Conservation (phyloP, 2,113 vertebrate species). For the Melierax canorus region DNA sequence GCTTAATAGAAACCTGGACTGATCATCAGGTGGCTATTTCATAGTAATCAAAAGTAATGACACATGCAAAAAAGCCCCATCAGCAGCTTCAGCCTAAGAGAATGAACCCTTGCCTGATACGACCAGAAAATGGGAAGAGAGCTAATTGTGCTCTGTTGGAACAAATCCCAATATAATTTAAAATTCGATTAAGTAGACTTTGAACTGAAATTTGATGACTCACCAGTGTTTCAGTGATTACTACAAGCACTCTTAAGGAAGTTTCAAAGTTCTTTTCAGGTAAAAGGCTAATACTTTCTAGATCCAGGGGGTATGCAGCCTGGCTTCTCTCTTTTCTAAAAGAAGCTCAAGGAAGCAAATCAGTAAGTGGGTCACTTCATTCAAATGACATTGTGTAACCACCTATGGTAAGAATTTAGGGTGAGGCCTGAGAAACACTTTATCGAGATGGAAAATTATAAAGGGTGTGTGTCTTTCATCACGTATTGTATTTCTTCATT, state of each 20-base stretch:
- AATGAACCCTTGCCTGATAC: background rate
- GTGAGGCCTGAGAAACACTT: slow-evolving; percentile 52
- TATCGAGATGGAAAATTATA: background rate
- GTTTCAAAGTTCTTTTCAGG: background rate
- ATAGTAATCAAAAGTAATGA: background rate
- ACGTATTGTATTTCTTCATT: slow-evolving; percentile 6
- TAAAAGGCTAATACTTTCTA: background rate
- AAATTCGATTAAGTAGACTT: background rate
- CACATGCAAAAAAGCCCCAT: background rate
- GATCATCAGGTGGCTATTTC: background rate
- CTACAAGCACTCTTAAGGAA: background rate
- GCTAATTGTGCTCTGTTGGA: background rate
- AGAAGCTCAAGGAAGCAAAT: background rate
- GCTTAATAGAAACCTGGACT: background rate
- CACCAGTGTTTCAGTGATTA: background rate
- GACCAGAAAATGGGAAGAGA: background rate
- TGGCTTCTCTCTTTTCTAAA: background rate
- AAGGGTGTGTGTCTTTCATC: slow-evolving; percentile 33
- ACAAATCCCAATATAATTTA: background rate
- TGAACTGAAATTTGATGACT: background rate
- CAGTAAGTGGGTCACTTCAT: background rate
- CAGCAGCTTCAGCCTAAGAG: background rate
- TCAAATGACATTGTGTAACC: background rate
- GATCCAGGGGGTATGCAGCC: background rate
- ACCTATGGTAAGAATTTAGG: slow-evolving; percentile 22